Evolutionary conservation across 2,888 invertebrate genomes (phyloP), one percentile per base, ranked within the genome.

Genomic region (Parnassius smintheus): DNA sequence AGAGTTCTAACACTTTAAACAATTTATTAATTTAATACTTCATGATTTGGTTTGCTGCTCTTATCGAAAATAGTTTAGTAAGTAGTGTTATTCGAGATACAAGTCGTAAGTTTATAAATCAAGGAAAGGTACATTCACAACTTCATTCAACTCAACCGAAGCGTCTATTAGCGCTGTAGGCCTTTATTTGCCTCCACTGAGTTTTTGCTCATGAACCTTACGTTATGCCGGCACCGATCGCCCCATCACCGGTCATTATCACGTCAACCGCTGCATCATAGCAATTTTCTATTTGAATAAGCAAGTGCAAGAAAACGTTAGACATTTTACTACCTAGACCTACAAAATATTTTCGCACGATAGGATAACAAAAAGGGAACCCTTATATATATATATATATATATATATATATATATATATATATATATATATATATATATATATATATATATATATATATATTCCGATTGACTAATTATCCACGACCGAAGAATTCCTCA

Each of bases 221-320:
- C 73, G 72, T 66, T 75, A 78, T 68, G 65, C 49, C 61, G 65
- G 68, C 70, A 71, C 66, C 62, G 68, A 76, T 71, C 74, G 76
- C 76, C 75, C 70, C 66, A 69, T 76, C 76, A 71, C 67, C 75
- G 79, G 82, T 83, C 83, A 83, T 83, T 85, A 82, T 77, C 83
- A 79, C 79, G 74, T 70, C 62, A 64, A 48, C 61, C 66, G 61
- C 66, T 64, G 52, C 66, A 68, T 56, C 57, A 50, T 60, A 49
- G 60, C 65, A 59, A 67, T 71, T 71, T 73, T 73, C 72, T 71
- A 70, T 72, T 72, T 70, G 66, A 9, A 56, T 48, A 52, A 56
- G 12, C 59, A 64, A 52, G 42, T 64, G 52, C 52, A 42, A 11
- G 46, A 42, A 10, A 56, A 59, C 56, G 42, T 59, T 61, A 42